Base-by-base conservation (phyloP, 2,888 invertebrate species). In the Plagodis dolabraria region DNA sequence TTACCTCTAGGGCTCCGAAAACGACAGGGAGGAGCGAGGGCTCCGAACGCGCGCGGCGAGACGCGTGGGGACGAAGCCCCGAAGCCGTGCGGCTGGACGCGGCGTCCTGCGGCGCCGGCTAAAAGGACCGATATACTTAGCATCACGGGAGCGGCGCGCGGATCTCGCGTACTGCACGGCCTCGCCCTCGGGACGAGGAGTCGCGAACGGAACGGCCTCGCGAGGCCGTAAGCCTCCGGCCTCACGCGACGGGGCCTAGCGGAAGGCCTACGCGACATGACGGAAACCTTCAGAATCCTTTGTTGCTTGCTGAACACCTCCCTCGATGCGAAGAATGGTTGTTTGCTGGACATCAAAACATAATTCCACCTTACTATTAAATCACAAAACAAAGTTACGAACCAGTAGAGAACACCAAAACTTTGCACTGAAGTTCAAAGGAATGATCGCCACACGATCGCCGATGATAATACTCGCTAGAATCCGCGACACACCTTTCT, bases 381-480 rank as follows among this genome's bases (percentile, higher is more conserved):
- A 40, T 84, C 91, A 91, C 91, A 92, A 92, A 83, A 88, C 87
- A 90, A 91, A 85, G 92, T 92, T 92, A 92, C 92, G 92, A 87
- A 92, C 92, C 92, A 92, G 92, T 81, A 83, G 71, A 77, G 79
- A 82, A 89, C 92, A 92, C 91, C 89, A 79, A 82, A 88, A 89
- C 88, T 86, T 83, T 91, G 86, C 91, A 92, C 92, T 85, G 89
- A 84, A 86, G 88, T 89, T 88, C 83, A 84, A 86, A 70, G 74
- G 83, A 79, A 79, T 79, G 76, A 78, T 22, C 22, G 22, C 22
- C 22, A 22, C 22, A 36, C 7, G 40, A 40, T 79, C 77, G 80
- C 72, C 74, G 86, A 80, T 75, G 84, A 76, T 36, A 57, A 77
- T 22, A 75, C 74, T 87, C 83, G 82, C 75, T 82, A 87, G 73